Evolutionary conservation across 2,797 vertebrate genomes (phyloP), one percentile per base, ranked within the genome.

Genomic region (Triplophysa yarkandensis): DNA sequence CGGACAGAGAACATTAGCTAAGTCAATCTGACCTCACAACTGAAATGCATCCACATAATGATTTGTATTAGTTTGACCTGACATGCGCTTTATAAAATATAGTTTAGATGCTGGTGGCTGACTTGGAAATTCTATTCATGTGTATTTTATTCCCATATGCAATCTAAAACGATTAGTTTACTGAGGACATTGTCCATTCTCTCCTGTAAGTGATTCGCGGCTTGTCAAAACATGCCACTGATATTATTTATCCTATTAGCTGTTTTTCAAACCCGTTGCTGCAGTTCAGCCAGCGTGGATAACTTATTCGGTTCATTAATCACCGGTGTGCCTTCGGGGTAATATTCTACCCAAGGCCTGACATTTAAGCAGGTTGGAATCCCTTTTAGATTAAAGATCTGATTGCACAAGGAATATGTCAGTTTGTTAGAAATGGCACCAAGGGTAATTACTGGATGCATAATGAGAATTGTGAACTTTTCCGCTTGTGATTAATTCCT

Each of bases 1-100:
- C 23, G 73, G 14, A 13, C 23, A 2, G 70, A 70, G 62, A 32
- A 62, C 28, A 79, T 83, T 74, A 55, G 16, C 36, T n/a, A 71
- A 70, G 70, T 83, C 77, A 76, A 41, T 70, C 78, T 65, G 77
- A 57, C 62, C 50, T 55, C 46, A 68, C 58, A 60, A 50, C 58
- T 57, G 39, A 65, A 34, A 57, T 46, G 25, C 43, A 66, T 60
- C 72, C 64, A 77, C 21, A 41, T 50, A 76, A 76, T 70, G 16
- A 58, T 79, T 70, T 77, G 76, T 74, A 81, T 81, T 78, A 77
- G 41, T 55, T 54, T 32, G 69, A 21, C 67, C 63, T 76, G 76
- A 16, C 14, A 43, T 16, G 71, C 74, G 70, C 74, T 81, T 62
- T 62, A 68, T 34, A 58, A 77, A 80, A 67, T 30, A 21, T 55